Evolutionary conservation across 2,888 invertebrate genomes (phyloP), one percentile per base, ranked within the genome.

Genomic region (Athalia rosae): DNA sequence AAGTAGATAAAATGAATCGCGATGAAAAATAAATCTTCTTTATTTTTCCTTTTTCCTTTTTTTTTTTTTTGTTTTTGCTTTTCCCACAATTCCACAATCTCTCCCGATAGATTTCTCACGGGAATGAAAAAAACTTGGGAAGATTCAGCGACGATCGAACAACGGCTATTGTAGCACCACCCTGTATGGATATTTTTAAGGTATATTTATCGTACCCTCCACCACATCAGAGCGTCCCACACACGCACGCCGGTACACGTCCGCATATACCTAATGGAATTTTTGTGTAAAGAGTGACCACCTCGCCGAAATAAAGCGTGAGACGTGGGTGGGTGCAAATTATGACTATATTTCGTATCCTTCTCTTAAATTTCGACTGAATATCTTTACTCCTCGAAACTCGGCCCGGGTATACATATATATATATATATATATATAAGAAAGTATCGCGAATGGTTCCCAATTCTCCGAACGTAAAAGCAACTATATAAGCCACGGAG

Each of bases 301-400:
- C 50, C 48, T 59, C 61, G 61, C 61, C 62, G 74, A 74, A 74
- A 74, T 74, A 74, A 74, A 74, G 47, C 53, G 62, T 58, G 71
- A 56, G 28, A 62, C 74, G 74, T 74, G 74, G 74, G 74, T 74
- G 74, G 74, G 74, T 74, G 74, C 74, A 74, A 74, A 74, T 74
- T 74, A 74, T 62, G 59, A 74, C 74, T 74, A 61, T 61, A 73
- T 73, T 28, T 48, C 28, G 28, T 62, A 9, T 62, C 61, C 48
- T 13, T 28, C 58, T 61, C 53, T 59, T 11, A 63, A 41, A 63
- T 62, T 48, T 48, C 61, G 28, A 47, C 15, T 48, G 74, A 62
- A 61, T 74, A 48, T 74, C 74, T 59, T 48, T 28, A 74, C 61
- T 47, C 48, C 61, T 9, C 28, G 11, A 9, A 5, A n/a, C 8